Evolutionary conservation across 2,888 invertebrate species (phyloP).

Genomic region (Drosophila tanythrix): DNA sequence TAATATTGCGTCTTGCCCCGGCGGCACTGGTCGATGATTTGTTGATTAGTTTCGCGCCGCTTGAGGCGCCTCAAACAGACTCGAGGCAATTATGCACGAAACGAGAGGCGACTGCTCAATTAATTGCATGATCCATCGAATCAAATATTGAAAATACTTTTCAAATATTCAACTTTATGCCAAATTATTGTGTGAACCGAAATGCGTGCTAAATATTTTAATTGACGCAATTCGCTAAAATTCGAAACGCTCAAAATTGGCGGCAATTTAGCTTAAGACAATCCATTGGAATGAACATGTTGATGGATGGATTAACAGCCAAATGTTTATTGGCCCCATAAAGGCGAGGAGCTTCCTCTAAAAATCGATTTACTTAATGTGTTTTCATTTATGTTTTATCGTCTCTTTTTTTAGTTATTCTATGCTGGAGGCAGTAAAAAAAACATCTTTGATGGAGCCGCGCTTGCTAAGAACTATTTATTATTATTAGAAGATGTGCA

Average conservation of each 20-base stretch:
- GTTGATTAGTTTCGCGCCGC: slow-evolving; percentile 63
- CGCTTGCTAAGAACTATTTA: background rate
- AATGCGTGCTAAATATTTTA: slow-evolving; percentile 74
- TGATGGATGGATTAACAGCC: slow-evolving; percentile 41
- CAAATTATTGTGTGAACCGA: slow-evolving; percentile 50
- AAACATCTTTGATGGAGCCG: background rate
- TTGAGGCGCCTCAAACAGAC: slow-evolving; percentile 49
- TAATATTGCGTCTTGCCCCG: slow-evolving; percentile 19
- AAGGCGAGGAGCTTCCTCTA: background rate
- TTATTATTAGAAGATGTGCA: background rate
- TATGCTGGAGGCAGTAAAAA: background rate
- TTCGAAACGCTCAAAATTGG: slow-evolving; percentile 64
- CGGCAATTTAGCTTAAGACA: slow-evolving; percentile 48
- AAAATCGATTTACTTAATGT: slow-evolving; percentile 9
- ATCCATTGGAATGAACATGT: slow-evolving; percentile 50
- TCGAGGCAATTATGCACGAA: slow-evolving; percentile 28
- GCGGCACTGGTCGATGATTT: slow-evolving; percentile 51
- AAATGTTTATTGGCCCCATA: slow-evolving; percentile 23
- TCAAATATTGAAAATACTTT: slow-evolving; percentile 39
- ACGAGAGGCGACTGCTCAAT: slow-evolving; percentile 44
- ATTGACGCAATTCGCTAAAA: slow-evolving; percentile 70
- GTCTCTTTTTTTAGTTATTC: background rate
- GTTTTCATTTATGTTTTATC: background rate
- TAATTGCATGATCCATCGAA: slow-evolving; percentile 38
- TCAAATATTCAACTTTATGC: slow-evolving; percentile 55